Percentiles rank a stretch among this genome's conserved stretches.
Conservation (phyloP, 1,140 invertebrate species). For the Neelides sp. region DNA sequence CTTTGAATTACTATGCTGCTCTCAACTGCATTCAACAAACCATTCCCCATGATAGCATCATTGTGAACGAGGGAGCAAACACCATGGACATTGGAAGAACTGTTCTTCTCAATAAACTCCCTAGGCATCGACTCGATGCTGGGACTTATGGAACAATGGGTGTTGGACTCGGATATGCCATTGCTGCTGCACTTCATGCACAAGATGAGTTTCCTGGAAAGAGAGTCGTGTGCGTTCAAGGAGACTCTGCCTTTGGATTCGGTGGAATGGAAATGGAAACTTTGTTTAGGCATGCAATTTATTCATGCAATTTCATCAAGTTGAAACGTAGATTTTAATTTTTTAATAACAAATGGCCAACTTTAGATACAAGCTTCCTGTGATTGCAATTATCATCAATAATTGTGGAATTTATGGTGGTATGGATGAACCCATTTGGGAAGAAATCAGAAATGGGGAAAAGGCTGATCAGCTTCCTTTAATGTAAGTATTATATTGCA, state of each 20-base stretch:
- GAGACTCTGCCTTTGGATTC: constrained; percentile 94
- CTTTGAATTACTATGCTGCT: constrained; percentile 86
- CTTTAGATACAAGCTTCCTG: constrained; percentile 73
- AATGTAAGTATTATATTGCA: constrained; percentile 35
- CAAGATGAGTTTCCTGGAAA: constrained; percentile 64
- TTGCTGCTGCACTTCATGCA: constrained; percentile 81
- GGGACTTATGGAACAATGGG: constrained; percentile 43
- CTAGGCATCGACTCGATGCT: constrained; percentile 75
- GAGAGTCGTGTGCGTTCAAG: constrained; percentile 72
- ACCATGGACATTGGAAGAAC: constrained; percentile 96
- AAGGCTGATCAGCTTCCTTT: constrained; percentile 47
- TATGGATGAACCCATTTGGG: constrained; percentile 59
- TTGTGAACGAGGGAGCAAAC: constrained; percentile 95
- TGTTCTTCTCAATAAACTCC: constrained; percentile 65
- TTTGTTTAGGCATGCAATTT: constrained; percentile 52
- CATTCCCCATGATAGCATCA: constrained; percentile 65
- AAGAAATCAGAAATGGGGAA: constrained; percentile 47
- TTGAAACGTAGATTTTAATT: neutral
- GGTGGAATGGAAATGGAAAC: constrained; percentile 97
- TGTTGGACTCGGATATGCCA: constrained; percentile 82
- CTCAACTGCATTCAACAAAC: constrained; percentile 63
- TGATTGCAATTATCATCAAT: constrained; percentile 84
- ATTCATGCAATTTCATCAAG: neutral
- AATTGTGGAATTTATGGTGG: constrained; percentile 91
- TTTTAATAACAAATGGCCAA: constrained; percentile 6